A percentile compares a stretch with the other conserved stretches of the same genome.
Conservation (phyloP, 2,888 invertebrate species). For the Tillus elongatus region DNA sequence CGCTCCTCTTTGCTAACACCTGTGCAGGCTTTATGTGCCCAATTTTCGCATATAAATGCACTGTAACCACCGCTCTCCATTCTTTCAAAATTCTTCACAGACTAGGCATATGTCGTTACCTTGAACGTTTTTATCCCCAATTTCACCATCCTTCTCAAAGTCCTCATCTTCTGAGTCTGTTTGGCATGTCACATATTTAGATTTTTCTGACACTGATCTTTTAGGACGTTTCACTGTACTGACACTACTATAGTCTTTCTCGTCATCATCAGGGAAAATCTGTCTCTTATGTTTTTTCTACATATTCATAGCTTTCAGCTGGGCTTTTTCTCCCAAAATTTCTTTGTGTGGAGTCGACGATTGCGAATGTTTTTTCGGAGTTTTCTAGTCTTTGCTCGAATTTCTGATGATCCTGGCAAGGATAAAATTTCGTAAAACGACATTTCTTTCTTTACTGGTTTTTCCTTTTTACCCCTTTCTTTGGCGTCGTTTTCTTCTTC, state of each 20-base stretch:
- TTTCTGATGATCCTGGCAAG: slow-evolving; percentile 2
- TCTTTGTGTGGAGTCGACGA: background rate
- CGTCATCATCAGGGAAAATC: slow-evolving; percentile 4
- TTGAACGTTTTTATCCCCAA: background rate
- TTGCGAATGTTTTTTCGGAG: slow-evolving; percentile 1
- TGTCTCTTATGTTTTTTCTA: slow-evolving; percentile 1
- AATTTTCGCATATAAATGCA: too few relatives aligned
- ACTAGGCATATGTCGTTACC: slow-evolving; percentile 1
- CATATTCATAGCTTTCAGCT: background rate
- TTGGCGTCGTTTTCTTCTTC: slow-evolving; percentile 1
- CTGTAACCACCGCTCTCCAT: too few relatives aligned
- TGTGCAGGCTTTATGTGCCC: too few relatives aligned
- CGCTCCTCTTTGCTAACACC: too few relatives aligned
- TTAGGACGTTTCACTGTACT: slow-evolving; percentile 2
- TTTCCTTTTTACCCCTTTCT: too few relatives aligned
- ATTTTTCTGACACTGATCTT: slow-evolving; percentile 1
- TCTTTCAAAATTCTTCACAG: slow-evolving; percentile 1
- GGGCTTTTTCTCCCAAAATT: slow-evolving; percentile 2
- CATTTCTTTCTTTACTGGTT: background rate
- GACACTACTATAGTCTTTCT: background rate
- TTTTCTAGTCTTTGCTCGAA: background rate
- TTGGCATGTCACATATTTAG: background rate
- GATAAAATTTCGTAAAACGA: background rate
- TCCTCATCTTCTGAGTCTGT: slow-evolving; percentile 1
- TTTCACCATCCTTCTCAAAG: slow-evolving; percentile 3